Evolutionary conservation across 2,797 vertebrate genomes (phyloP).

Genomic region (Sternotherus odoratus): DNA sequence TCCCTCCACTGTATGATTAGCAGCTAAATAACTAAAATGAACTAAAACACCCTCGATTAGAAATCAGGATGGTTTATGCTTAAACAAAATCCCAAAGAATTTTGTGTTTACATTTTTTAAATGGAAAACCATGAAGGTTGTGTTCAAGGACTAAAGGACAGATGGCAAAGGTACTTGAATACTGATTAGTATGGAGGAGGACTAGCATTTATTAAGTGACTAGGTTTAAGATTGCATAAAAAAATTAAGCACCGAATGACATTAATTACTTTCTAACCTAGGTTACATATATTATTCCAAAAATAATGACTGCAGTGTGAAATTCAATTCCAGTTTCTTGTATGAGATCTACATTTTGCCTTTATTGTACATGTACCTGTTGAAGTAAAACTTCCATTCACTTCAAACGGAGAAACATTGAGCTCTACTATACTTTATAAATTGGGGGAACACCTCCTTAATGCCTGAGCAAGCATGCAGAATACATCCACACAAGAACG

Average conservation of each 20-base stretch:
- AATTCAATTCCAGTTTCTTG: not conserved
- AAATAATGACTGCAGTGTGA: not conserved
- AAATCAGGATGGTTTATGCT: not conserved
- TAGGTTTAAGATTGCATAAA: not conserved
- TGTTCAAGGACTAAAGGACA: not conserved
- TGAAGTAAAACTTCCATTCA: not conserved
- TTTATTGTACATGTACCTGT: not conserved
- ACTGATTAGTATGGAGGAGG: not conserved
- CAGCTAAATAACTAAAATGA: not conserved
- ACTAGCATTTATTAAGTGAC: not conserved
- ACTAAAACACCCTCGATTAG: not conserved
- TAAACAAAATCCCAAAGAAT: not conserved
- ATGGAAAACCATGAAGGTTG: slow-evolving; percentile 6
- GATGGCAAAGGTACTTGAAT: not conserved
- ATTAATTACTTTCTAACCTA: not conserved
- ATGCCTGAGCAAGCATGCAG: not conserved
- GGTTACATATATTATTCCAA: not conserved
- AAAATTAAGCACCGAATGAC: not conserved
- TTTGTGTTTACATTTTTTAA: not conserved
- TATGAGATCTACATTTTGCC: not conserved
- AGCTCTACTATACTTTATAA: not conserved
- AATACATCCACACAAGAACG: not conserved
- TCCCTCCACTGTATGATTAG: not conserved
- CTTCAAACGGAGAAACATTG: not conserved
- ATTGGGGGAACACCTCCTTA: not conserved